Base-by-base conservation (phyloP, 2,888 invertebrate species). In the Netelia melanura region DNA sequence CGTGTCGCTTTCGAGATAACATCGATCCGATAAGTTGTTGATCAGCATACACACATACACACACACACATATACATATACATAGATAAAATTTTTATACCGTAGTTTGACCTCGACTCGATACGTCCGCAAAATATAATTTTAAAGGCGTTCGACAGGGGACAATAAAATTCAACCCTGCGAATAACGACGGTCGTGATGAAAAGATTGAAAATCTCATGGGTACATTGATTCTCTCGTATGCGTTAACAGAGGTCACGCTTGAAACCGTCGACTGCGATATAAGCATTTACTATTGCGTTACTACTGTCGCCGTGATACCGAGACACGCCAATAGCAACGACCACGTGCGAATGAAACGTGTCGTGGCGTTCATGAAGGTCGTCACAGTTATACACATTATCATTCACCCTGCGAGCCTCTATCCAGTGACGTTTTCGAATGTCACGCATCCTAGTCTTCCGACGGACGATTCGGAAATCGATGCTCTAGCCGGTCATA, bases 301-400 rank as follows among this genome's bases (percentile, higher is more conserved):
- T 71, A 56, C 56, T 56, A 38, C 56, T 17, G 23, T 71, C 30
- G 56, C n/a, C n/a, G 56, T 38, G 56, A 11, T 14, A 72, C 43
- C 44, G 48, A 58, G 17, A 21, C 58, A 23, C 21, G 17, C 0
- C 78, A 68, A 56, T 21, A 38, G 44, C 62, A 72, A 61, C 65
- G 71, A 43, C 71, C 82, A 67, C 79, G 79, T 82, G 85, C 72
- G 85, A 85, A 82, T 82, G 75, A 85, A 82, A 80, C 71, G 65
- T 79, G 79, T 25, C 74, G 38, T 30, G 52, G 6, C 58, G 44
- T 75, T 71, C 56, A 38, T 61, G 82, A 85, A 85, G 85, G 85
- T 61, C 79, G 79, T 44, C 70, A 67, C 70, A n/a, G 71, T 74
- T 61, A 38, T 76, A 83, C 62, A 30, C 30, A 44, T 85, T 76